Evolutionary conservation across 2,888 invertebrate species (phyloP), one percentile per base, ranked within the genome.

Genomic region (Athalia rosae): DNA sequence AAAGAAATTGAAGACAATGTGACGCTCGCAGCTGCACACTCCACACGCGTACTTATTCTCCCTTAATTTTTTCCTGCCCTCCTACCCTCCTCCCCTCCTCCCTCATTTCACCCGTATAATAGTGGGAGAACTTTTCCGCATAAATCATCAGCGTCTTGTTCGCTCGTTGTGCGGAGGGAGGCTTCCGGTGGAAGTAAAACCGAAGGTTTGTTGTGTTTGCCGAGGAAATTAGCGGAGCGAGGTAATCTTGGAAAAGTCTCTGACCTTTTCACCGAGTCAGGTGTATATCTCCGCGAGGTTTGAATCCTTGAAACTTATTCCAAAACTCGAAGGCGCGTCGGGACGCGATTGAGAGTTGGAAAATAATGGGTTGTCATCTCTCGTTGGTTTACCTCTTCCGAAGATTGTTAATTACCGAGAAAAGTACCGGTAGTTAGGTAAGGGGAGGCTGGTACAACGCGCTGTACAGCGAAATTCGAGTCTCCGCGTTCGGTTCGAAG

Each of bases 61-160:
- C 28, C 28, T 28, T 28, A 28, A 28, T 28, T 28, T 28, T 28
- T 71, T n/a, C 61, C 9, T 13, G 41, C 53, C 41, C 71, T 56
- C 71, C 71, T n/a, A n/a, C n/a, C n/a, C n/a, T n/a, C n/a, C 71
- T n/a, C 61, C 9, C 13, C 41, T 53, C 41, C 71, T 56, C 71
- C 71, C 28, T 11, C 53, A 53, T n/a, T n/a, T 53, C 53, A 53
- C 53, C 3, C 67, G 6, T 48, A 28, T 28, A 28, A 28, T 28
- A 28, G 28, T 28, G 28, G 28, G 4, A 67, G 48, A 53, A 62
- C 53, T 53, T 45, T 45, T 8, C 15, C 71, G 58, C 50, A 71
- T 71, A 71, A 71, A 71, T 71, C 71, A 58, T 9, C 69, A 71
- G 13, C 56, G 56, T 71, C 69, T 56, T 58, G 50, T 71, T 58